These are phyloP conservation scores for Eclectus roratus DNA, from an alignment of 2,113 vertebrate species.

Conservation along the genomic window DNA sequence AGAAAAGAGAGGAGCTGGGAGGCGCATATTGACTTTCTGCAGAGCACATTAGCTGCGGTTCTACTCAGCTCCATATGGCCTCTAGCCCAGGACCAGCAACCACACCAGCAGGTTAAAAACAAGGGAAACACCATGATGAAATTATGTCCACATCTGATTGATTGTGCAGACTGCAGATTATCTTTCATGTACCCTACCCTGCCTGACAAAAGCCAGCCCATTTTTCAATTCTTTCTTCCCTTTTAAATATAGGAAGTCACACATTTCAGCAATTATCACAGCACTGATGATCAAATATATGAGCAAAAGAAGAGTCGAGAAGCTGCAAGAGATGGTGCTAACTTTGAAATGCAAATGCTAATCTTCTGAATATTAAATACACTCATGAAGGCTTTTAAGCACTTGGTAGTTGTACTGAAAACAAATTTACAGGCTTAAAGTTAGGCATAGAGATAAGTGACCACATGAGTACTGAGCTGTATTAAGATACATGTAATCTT, in stretches of 20 bases:
- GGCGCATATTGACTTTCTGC: background rate
- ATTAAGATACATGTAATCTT: accelerated
- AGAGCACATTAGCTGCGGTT: background rate
- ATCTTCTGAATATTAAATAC: background rate
- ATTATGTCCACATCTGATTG: background rate
- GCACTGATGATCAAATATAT: background rate
- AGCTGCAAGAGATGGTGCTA: background rate
- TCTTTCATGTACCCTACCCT: background rate
- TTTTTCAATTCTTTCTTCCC: background rate
- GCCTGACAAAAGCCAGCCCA: background rate
- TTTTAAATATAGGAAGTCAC: background rate
- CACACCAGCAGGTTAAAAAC: background rate
- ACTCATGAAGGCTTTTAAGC: background rate
- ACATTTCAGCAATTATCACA: background rate
- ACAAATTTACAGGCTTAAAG: background rate
- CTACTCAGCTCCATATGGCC: background rate
- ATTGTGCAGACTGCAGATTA: background rate
- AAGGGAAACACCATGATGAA: background rate
- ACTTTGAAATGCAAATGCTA: background rate
- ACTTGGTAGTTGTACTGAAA: background rate
- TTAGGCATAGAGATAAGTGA: background rate
- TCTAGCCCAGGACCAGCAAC: background rate
- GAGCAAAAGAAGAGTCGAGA: background rate
- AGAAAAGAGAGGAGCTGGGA: background rate
- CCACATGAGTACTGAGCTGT: background rate